A percentile compares a stretch with the other conserved stretches of the same genome.
These are phyloP conservation scores for Opisthograptis luteolata DNA, from an alignment of 2,888 invertebrate species.

Conservation along the genomic window DNA sequence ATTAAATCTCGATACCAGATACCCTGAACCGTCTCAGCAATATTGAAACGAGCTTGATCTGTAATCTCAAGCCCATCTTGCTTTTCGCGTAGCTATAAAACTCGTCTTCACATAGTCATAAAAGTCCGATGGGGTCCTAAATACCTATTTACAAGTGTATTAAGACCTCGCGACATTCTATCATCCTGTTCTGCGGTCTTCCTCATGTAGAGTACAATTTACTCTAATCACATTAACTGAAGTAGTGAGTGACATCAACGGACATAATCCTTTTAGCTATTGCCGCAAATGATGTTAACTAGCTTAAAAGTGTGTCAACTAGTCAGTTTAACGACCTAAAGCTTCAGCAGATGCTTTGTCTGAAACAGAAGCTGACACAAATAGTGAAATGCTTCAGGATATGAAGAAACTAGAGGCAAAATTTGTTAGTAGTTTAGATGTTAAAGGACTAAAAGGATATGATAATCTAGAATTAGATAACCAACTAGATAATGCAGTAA, in stretches of 20 bases:
- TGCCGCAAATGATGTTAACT: conserved; percentile 11
- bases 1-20: too few species aligned
- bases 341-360: conserved; percentile 4
- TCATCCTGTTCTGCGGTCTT: conserved; percentile 51
- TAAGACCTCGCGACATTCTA: conserved; percentile 11
- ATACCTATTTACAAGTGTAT: conserved; percentile 20
- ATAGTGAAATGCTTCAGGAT: background rate
- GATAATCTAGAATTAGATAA: too few species aligned
- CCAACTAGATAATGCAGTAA: too few species aligned
- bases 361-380: background rate
- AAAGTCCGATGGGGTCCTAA: conserved; percentile 7
- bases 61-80: conserved; percentile 3
- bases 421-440: background rate
- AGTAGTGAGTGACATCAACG: conserved; percentile 59
- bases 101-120: conserved; percentile 18
- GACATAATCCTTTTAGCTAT: conserved; percentile 57
- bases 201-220: conserved; percentile 62
- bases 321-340: conserved; percentile 8
- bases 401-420: background rate
- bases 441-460: too few species aligned
- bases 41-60: conserved; percentile 8
- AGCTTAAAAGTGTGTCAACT: conserved; percentile 18
- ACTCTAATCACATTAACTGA: conserved; percentile 69
- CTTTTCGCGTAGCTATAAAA: conserved; percentile 20
- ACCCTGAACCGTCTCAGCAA: background rate